Conservation (phyloP, 2,797 vertebrate species). For the Oreochromis grahami region DNA sequence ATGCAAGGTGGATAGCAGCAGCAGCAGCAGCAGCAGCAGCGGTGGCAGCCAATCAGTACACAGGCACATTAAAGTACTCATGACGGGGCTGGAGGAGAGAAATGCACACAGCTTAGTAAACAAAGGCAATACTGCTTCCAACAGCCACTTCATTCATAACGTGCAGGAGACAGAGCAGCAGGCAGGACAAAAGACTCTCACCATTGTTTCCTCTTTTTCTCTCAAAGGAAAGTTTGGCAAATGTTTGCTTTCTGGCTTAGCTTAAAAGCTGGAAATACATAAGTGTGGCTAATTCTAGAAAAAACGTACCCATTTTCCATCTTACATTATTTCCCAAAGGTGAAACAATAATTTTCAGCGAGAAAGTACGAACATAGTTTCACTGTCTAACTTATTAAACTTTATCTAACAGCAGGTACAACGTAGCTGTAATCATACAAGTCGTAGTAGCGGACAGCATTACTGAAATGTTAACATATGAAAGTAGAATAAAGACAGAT, state of each 20-base stretch:
- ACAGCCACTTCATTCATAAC: constrained; percentile 1
- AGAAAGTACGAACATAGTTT: neutral
- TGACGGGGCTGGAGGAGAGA: constrained; percentile 93
- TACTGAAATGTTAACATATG: constrained; percentile 5
- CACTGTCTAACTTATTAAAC: neutral
- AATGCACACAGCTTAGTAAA: constrained; percentile 82
- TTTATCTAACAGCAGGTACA: neutral
- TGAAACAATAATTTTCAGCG: neutral
- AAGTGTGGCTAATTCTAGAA: neutral
- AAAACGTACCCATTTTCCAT: neutral
- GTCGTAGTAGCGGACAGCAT: neutral
- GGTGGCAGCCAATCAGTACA: constrained; percentile 91
- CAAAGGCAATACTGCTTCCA: constrained; percentile 23
- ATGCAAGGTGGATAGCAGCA: constrained; percentile 79
- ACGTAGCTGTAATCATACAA: neutral
- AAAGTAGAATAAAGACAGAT: constrained; percentile 25
- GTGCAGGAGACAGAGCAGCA: constrained; percentile 28
- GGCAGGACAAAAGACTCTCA: neutral
- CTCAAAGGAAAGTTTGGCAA: neutral
- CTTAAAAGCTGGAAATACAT: neutral
- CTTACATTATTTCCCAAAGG: neutral
- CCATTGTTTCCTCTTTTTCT: neutral
- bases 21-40: constrained; percentile 68
- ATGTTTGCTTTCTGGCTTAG: neutral
- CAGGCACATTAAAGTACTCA: constrained; percentile 99